phyloP scores from a whole-genome alignment of 1,140 invertebrate genomes.

The Bathynomus jamesi region DNA sequence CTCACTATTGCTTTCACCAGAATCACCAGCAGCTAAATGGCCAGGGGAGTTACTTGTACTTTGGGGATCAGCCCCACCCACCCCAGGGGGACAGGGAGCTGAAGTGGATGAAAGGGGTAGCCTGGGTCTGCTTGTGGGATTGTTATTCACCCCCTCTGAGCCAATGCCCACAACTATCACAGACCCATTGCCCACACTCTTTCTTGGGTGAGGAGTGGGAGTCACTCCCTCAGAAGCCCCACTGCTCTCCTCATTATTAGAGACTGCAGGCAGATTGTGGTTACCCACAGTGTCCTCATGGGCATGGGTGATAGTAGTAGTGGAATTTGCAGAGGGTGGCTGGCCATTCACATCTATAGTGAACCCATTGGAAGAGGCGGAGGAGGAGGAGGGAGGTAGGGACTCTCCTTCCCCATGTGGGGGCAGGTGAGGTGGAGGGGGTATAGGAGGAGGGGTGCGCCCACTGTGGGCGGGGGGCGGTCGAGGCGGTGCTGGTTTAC shows the following conservation, averaged over 20 bases:
- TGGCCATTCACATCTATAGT: background rate
- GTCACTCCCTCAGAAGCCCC: background rate
- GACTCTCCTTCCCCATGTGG: background rate
- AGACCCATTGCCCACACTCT: slow-evolving; percentile 22
- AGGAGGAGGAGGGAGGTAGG: background rate
- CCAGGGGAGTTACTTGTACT: too few relatives aligned
- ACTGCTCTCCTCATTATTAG: slow-evolving; percentile 11
- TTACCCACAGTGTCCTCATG: slow-evolving; percentile 1
- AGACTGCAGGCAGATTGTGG: slow-evolving; percentile 3
- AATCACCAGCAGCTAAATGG: too few relatives aligned
- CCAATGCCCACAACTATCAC: slow-evolving; percentile 19
- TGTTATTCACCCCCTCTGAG: slow-evolving; percentile 12
- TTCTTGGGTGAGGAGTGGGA: slow-evolving; percentile 15
- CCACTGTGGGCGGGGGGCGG: background rate
- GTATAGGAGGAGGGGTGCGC: background rate
- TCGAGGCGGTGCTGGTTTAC: background rate
- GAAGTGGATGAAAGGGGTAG: background rate
- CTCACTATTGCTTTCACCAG: background rate
- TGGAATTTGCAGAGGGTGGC: background rate
- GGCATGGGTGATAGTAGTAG: slow-evolving; percentile 11
- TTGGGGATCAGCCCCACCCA: background rate
- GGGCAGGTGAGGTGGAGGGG: background rate
- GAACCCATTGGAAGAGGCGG: background rate
- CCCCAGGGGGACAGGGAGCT: background rate
- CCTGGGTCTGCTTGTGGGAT: slow-evolving; percentile 7